Evolutionary conservation across 2,888 invertebrate species (phyloP), one percentile per base, ranked within the genome.

Genomic region (Synanthedon formicaeformis): DNA sequence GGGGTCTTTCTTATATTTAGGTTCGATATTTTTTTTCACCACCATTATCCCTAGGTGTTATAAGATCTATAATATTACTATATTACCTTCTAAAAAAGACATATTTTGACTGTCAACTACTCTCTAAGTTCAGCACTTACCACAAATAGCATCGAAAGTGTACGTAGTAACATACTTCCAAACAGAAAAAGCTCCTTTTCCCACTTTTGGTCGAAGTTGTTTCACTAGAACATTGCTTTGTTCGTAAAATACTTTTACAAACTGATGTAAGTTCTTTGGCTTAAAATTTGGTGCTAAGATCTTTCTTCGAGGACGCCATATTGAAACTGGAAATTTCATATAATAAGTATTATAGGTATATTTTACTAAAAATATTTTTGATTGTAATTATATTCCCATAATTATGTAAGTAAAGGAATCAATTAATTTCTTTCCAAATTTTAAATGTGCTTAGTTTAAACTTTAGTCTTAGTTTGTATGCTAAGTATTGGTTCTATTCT

Each of bases 271-370:
- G 45, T 71, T 68, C 52, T 66, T 73, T 0, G 61, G 63, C 0
- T 63, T 63, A 54, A 76, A 73, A 2, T 66, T 65, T 2, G 75
- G 71, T 1, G 69, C 64, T 1, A 77, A 51, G 13, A 71, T 53
- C 48, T 75, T 77, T 2, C 77, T 72, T 12, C 77, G 71, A 3
- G 69, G 67, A 12, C 73, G 69, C 78, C 78, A 78, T 12, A 71
- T 68, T 45, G 45, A 48, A 5, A 55, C 55, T 55, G 51, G 12
- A 48, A 54, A 34, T 34, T 34, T 34, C 34, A 34, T 34, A 34
- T n/a, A 45, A n/a, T n/a, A 13, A 1, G 10, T 12, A 6, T n/a
- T n/a, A n/a, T n/a, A 4, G 1, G 4, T 45, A 45, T 11, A 45
- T 13, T 45, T 45, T 45, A 3, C n/a, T n/a, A n/a, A 3, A 45